phyloP scores from a whole-genome alignment of 2,113 vertebrate species.

The Todiramphus chloris region DNA sequence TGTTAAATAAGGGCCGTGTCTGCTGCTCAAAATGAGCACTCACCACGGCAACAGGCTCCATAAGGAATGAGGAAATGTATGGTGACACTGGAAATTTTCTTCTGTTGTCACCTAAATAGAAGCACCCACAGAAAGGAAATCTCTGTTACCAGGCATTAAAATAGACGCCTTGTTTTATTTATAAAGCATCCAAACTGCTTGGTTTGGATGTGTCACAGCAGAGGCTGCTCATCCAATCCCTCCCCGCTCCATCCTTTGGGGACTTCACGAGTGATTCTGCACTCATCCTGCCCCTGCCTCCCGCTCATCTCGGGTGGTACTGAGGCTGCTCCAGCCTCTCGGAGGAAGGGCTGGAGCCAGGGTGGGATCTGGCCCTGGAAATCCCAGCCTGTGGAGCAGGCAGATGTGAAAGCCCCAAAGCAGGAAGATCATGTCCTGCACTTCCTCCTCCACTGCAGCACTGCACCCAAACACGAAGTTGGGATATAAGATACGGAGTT shows the following conservation, averaged over 20 bases:
- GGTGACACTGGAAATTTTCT: conserved; percentile 45
- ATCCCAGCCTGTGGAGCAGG: not conserved
- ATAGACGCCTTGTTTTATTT: conserved; percentile 50
- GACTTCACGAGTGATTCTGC: not conserved
- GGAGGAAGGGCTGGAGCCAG: not conserved
- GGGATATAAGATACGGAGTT: conserved; percentile 1
- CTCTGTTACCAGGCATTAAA: conserved; percentile 45
- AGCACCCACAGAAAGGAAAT: conserved; percentile 36
- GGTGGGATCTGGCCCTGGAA: not conserved
- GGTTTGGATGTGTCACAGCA: conserved; percentile 46
- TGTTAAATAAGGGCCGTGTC: conserved; percentile 45
- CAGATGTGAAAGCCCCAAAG: not conserved
- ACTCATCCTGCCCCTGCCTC: not conserved
- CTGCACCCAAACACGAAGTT: not conserved
- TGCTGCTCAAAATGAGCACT: not conserved
- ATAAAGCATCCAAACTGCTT: conserved; percentile 48
- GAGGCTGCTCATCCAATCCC: conserved; percentile 1
- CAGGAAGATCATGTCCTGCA: not conserved
- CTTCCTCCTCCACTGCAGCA: not conserved
- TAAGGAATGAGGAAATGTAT: not conserved
- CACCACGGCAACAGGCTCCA: conserved; percentile 21
- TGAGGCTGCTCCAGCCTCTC: not conserved
- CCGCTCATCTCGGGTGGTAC: not conserved
- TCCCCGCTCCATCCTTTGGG: not conserved
- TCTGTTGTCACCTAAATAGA: conserved; percentile 43